Conservation (phyloP, 2,113 vertebrate species). For the Poecile atricapillus region DNA sequence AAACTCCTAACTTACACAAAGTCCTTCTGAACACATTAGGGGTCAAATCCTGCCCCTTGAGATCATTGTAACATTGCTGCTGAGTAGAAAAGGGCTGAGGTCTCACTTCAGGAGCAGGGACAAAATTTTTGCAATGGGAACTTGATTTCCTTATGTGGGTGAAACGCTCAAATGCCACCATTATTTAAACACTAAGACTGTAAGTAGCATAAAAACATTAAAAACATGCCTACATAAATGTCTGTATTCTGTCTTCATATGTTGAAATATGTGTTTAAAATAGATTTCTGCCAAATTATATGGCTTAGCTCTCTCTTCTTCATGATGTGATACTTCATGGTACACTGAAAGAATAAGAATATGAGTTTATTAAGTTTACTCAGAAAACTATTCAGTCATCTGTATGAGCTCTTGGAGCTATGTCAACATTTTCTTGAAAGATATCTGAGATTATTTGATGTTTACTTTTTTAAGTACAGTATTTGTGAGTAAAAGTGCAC, state of each 20-base stretch:
- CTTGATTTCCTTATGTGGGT: neutral
- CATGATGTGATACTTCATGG: conserved; percentile 39
- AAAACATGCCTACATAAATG: neutral
- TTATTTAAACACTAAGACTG: neutral
- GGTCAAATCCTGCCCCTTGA: conserved; percentile 25
- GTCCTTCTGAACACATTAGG: conserved; percentile 22
- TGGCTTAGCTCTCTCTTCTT: conserved; percentile 12
- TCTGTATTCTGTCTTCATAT: neutral
- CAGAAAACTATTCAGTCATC: conserved; percentile 74
- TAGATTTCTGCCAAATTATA: conserved; percentile 23
- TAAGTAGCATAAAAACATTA: neutral
- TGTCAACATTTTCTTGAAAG: conserved; percentile 83
- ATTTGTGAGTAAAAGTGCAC: conserved; percentile 81
- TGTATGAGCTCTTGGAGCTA: conserved; percentile 69
- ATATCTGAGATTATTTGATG: conserved; percentile 78
- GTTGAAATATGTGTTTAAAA: conserved; percentile 18
- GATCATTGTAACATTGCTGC: neutral
- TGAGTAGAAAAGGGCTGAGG: neutral
- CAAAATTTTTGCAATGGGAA: neutral
- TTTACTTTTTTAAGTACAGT: conserved; percentile 83
- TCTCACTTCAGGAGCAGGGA: neutral
- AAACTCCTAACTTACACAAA: conserved; percentile 39
- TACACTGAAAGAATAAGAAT: conserved; percentile 68
- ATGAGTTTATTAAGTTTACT: conserved; percentile 78
- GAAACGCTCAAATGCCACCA: neutral